Base-by-base conservation (phyloP, 2,888 invertebrate species). In the Thymelicus sylvestris region DNA sequence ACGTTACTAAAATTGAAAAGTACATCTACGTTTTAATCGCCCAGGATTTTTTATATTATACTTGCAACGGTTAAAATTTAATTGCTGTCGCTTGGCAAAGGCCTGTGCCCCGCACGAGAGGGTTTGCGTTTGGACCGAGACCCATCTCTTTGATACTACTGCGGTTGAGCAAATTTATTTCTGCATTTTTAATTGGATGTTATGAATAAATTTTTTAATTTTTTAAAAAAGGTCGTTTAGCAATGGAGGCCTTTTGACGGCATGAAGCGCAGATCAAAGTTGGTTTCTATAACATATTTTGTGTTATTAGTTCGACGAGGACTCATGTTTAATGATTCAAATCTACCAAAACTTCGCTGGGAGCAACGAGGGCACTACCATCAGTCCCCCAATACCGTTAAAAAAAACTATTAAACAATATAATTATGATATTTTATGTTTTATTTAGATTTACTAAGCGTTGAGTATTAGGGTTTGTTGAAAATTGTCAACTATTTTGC, bases 131-230 rank as follows among this genome's bases (percentile, higher is more conserved):
- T 38, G 38, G 38, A 60, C 15, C 41, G 60, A 60, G 15, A 60
- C 60, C 60, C 41, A 60, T 60, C 60, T 60, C 60, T 60, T 60
- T 60, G 60, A 60, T 41, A 41, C 60, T 41, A 39, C 60, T 60
- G 41, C 60, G 39, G 41, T 41, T 41, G 60, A 60, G 60, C 19
- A 60, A 60, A 41, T 60, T 60, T 60, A 60, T 60, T 60, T 15
- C 41, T 41, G 60, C 60, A 60, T 39, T 60, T 60, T 60, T 60
- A 60, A 60, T 60, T 60, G 60, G 60, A 60, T 60, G 10, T 41
- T 60, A 60, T 60, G 60, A 60, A 60, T 60, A 60, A 41, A 60
- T 41, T 41, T 15, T n/a, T 60, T 60, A 60, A 15, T 39, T 39
- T 1, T 41, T 44, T 60, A 2, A 15, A 41, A 60, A 41, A 15